Conservation (phyloP, 1,140 invertebrate species). For the Pseudomyrmex concolor region DNA sequence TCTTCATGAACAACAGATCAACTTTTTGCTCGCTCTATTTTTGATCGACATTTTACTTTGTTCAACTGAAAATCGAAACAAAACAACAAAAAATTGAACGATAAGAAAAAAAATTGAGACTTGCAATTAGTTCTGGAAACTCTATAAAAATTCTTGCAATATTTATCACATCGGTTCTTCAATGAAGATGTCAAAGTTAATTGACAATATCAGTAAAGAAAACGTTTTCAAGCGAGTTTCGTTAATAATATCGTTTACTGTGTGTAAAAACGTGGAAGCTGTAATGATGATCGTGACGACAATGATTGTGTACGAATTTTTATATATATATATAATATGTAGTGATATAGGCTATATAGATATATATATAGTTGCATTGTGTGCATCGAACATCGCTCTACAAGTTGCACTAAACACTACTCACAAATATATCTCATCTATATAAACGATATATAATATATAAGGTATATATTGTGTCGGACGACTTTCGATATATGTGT, state of each 20-base stretch:
- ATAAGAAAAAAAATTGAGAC: not conserved
- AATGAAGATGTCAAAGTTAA: not conserved
- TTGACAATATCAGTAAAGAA: not conserved
- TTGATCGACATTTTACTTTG: not conserved
- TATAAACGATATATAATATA: conserved; percentile 71
- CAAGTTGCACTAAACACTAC: conserved; percentile 74
- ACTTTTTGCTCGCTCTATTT: not conserved
- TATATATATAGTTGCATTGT: conserved; percentile 70
- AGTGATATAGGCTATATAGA: conserved; percentile 60
- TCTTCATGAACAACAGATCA: not conserved
- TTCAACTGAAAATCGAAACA: not conserved
- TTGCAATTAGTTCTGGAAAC: not conserved
- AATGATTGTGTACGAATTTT: conserved; percentile 44
- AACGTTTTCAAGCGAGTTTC: not conserved
- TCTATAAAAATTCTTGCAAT: not conserved
- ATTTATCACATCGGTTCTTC: not conserved
- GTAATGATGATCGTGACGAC: conserved; percentile 54
- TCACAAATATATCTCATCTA: conserved; percentile 66
- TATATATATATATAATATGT: conserved; percentile 19
- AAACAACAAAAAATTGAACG: conserved; percentile 3
- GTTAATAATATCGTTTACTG: not conserved
- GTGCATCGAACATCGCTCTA: conserved; percentile 73
- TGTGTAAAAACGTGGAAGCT: conserved; percentile 52
- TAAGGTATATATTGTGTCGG: conserved; percentile 53
- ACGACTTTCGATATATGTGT: conserved; percentile 46